A percentile compares a stretch with the other conserved stretches of the same genome.
phyloP scores from a whole-genome alignment of 2,113 vertebrate species.

The Cephalopholis sonnerati region DNA sequence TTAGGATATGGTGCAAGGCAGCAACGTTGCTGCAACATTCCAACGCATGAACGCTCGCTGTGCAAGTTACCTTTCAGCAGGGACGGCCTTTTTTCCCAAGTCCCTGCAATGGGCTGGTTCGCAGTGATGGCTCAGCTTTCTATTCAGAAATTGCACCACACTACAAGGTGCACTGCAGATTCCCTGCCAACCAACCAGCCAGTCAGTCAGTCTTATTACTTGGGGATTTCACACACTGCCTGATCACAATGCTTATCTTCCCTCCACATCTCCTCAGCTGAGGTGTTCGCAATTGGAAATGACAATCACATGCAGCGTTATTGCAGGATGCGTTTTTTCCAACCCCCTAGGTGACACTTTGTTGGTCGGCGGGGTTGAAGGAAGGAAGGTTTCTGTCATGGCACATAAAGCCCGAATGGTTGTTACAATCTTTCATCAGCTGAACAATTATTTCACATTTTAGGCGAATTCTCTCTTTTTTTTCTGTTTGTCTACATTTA shows the following conservation, averaged over 20 bases:
- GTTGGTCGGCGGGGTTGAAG: slow-evolving; percentile 42
- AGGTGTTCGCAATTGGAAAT: slow-evolving; percentile 74
- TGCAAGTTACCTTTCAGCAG: slow-evolving; percentile 68
- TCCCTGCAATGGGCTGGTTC: slow-evolving; percentile 78
- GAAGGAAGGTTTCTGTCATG: slow-evolving; percentile 45
- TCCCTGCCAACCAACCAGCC: slow-evolving; percentile 67
- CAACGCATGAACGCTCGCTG: slow-evolving; percentile 62
- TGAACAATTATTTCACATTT: slow-evolving; percentile 3
- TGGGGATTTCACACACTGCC: slow-evolving; percentile 77
- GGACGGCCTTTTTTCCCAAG: slow-evolving; percentile 65
- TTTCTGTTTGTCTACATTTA: slow-evolving; percentile 4
- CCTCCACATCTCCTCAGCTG: slow-evolving; percentile 71
- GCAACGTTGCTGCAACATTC: slow-evolving; percentile 74
- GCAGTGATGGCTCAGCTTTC: slow-evolving; percentile 83
- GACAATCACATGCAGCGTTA: slow-evolving; percentile 72
- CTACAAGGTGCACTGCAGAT: slow-evolving; percentile 84
- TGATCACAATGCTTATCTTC: slow-evolving; percentile 78
- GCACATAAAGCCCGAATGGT: slow-evolving; percentile 35
- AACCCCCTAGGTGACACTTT: slow-evolving; percentile 40
- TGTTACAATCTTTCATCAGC: slow-evolving; percentile 20
- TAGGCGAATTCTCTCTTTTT: neutral
- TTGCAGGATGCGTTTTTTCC: slow-evolving; percentile 44
- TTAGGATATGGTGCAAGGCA: slow-evolving; percentile 72
- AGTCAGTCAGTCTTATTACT: slow-evolving; percentile 75
- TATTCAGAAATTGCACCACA: slow-evolving; percentile 78